Evolutionary conservation across 1,140 invertebrate genomes (phyloP).

Genomic region (Stegodyphus dumicola): DNA sequence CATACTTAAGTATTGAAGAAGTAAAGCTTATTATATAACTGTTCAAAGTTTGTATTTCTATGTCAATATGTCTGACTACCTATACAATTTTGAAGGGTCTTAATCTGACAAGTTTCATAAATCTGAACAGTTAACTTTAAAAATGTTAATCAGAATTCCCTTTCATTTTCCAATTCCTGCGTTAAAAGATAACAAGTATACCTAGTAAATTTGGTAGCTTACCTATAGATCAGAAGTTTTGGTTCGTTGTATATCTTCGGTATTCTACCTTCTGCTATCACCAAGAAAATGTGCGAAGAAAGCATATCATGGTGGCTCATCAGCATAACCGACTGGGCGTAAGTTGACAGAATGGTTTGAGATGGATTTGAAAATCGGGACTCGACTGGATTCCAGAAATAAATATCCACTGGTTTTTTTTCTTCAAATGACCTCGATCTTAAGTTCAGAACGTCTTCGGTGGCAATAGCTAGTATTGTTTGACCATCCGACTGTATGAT

Average conservation of each 20-base stretch:
- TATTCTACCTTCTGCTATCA: conserved; percentile 22
- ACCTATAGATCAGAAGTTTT: conserved; percentile 32
- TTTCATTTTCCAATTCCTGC: too few relatives aligned
- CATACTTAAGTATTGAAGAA: too few relatives aligned
- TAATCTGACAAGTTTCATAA: too few relatives aligned
- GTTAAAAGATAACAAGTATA: too few relatives aligned
- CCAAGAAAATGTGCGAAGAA: conserved; percentile 6
- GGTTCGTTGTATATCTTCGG: conserved; percentile 38
- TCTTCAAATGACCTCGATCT: background rate
- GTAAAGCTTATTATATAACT: too few relatives aligned
- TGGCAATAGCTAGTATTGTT: conserved; percentile 11
- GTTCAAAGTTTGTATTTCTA: too few relatives aligned
- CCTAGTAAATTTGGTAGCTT: background rate
- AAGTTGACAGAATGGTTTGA: conserved; percentile 14
- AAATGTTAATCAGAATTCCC: too few relatives aligned
- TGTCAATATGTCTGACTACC: too few relatives aligned
- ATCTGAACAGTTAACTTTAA: too few relatives aligned
- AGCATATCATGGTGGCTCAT: conserved; percentile 15
- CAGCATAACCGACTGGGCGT: conserved; percentile 30
- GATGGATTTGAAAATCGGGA: conserved; percentile 10
- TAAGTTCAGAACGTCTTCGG: background rate
- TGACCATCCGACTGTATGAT: background rate
- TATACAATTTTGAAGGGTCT: too few relatives aligned
- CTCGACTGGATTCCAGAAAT: conserved; percentile 28
- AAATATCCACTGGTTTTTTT: conserved; percentile 21